Percentiles rank a stretch among this genome's conserved stretches.
phyloP scores from a whole-genome alignment of 2,888 invertebrate species.

The Diplolepis rosae region DNA sequence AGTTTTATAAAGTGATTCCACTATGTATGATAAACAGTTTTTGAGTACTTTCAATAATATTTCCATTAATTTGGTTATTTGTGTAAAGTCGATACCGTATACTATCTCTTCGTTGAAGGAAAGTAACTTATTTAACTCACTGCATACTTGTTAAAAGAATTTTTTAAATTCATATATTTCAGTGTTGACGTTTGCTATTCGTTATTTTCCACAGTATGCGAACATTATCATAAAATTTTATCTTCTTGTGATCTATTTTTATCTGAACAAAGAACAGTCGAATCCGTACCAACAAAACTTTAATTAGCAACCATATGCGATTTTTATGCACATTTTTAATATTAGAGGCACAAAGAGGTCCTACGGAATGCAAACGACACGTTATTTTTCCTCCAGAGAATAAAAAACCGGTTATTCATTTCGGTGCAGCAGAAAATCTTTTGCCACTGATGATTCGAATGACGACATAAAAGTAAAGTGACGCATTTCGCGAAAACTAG shows the following conservation, averaged over 20 bases:
- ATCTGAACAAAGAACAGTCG: not conserved
- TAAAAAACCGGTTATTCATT: conserved; percentile 20
- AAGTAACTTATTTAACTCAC: too few relatives aligned
- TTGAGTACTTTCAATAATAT: too few relatives aligned
- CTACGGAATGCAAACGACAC: not conserved
- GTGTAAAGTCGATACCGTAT: too few relatives aligned
- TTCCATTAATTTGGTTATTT: too few relatives aligned
- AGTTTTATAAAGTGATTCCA: too few relatives aligned
- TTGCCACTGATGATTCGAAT: conserved; percentile 5
- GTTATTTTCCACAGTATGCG: not conserved
- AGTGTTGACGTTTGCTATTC: too few relatives aligned
- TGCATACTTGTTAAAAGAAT: too few relatives aligned
- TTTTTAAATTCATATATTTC: too few relatives aligned
- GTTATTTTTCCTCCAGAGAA: not conserved
- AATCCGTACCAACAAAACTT: not conserved
- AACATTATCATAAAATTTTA: not conserved
- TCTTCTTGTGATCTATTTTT: not conserved
- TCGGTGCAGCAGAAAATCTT: not conserved
- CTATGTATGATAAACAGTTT: too few relatives aligned
- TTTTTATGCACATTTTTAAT: not conserved
- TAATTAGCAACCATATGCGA: not conserved
- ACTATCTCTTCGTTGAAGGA: too few relatives aligned
- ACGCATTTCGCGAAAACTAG: conserved; percentile 17
- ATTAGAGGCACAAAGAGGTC: not conserved
- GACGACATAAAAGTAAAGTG: conserved; percentile 4